These are phyloP conservation scores for Discoglossus pictus DNA, from an alignment of 2,797 vertebrate genomes.

Conservation along the genomic window DNA sequence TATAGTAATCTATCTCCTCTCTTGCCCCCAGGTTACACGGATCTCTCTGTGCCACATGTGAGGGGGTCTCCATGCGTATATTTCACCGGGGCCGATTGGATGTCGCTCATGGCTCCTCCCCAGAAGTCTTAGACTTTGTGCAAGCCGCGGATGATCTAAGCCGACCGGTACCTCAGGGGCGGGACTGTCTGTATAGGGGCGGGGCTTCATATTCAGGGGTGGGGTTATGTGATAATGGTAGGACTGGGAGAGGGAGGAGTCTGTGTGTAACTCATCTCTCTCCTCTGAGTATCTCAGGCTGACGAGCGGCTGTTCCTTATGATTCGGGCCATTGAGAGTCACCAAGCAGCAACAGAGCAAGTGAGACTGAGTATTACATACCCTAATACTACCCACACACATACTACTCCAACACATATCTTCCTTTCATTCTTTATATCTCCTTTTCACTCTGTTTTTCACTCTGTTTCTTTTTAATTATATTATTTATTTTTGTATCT, in stretches of 20 bases:
- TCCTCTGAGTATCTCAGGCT: slow-evolving; percentile 59
- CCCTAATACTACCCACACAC: no score
- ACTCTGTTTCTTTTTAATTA: no score
- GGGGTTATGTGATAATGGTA: not conserved
- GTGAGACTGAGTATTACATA: no score
- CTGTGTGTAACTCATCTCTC: not conserved
- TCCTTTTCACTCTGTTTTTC: no score
- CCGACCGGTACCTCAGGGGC: slow-evolving; percentile 63
- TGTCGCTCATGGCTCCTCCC: slow-evolving; percentile 76
- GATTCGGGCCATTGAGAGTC: slow-evolving; percentile 68
- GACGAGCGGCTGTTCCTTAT: slow-evolving; percentile 73
- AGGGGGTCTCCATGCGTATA: slow-evolving; percentile 75
- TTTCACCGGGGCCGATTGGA: slow-evolving; percentile 77
- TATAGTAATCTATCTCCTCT: no score
- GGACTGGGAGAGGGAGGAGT: not conserved
- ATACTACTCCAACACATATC: no score
- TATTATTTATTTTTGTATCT: no score
- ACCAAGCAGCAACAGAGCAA: slow-evolving; percentile 69
- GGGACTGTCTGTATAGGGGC: not conserved
- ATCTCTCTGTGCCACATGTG: slow-evolving; percentile 71
- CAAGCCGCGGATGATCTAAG: slow-evolving; percentile 66
- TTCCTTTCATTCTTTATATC: no score
- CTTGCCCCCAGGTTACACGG: slow-evolving; percentile 69
- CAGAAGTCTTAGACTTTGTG: slow-evolving; percentile 71
- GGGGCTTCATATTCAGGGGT: not conserved